phyloP scores from a whole-genome alignment of 2,797 vertebrate genomes.

The Sebastes hubbsi region DNA sequence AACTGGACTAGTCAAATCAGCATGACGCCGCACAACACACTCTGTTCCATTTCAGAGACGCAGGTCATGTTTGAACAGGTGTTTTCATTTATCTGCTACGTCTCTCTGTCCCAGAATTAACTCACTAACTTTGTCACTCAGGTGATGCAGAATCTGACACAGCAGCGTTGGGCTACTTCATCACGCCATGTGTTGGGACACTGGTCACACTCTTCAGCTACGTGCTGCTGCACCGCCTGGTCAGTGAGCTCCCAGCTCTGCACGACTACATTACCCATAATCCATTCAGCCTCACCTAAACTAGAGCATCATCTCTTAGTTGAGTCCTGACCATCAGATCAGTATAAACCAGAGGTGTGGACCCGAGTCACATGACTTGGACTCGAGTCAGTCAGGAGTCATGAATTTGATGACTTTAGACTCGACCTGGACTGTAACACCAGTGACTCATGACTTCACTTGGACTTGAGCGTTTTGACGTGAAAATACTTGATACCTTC shows the following conservation, averaged over 20 bases:
- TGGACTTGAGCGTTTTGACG: no score
- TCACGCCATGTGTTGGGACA: conserved; percentile 90
- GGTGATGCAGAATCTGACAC: conserved; percentile 78
- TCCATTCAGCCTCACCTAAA: background rate
- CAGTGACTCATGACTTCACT: no score
- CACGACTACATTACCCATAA: conserved; percentile 11
- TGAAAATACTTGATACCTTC: no score
- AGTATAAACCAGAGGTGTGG: no score
- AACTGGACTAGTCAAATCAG: conserved; percentile 18
- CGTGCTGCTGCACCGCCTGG: conserved; percentile 85
- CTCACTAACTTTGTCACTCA: conserved; percentile 45
- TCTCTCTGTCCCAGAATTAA: background rate
- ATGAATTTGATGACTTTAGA: no score
- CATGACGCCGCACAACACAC: background rate
- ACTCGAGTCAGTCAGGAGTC: no score
- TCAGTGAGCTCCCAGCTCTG: conserved; percentile 61
- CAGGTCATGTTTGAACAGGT: background rate
- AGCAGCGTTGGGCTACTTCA: conserved; percentile 89
- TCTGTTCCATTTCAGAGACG: background rate
- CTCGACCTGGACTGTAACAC: no score
- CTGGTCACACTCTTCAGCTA: conserved; percentile 86
- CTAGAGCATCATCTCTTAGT: background rate
- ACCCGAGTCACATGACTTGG: no score
- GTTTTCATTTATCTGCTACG: background rate
- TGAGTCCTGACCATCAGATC: background rate